Evolutionary conservation across 1,140 invertebrate species (phyloP).

Genomic region (Cyrtorhinus lividipennis): DNA sequence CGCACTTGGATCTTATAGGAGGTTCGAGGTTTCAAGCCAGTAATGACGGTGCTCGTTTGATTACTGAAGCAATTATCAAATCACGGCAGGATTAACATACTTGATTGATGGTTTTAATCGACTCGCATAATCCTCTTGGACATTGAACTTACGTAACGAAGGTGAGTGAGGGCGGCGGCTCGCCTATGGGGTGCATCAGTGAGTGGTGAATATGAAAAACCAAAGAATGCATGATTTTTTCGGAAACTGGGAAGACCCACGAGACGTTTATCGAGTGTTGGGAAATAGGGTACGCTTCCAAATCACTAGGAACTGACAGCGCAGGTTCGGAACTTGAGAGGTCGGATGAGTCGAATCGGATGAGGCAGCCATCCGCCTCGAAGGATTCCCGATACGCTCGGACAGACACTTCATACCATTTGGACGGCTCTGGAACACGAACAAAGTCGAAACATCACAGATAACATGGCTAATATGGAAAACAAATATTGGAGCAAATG

Average conservation of each 20-base stretch:
- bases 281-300: constrained; percentile 36
- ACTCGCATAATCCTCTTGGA: no score
- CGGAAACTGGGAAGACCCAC: constrained; percentile 33
- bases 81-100: no score
- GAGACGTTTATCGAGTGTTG: constrained; percentile 34
- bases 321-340: background rate
- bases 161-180: no score
- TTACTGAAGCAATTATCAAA: no score
- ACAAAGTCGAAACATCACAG: no score
- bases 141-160: no score
- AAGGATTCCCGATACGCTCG: constrained; percentile 24
- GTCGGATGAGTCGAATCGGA: constrained; percentile 25
- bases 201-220: no score
- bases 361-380: constrained; percentile 26
- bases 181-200: no score
- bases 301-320: constrained; percentile 29
- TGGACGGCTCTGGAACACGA: constrained; percentile 29
- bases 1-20: background rate
- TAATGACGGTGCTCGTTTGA: background rate
- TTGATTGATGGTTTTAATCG: no score
- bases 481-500: no score
- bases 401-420: constrained; percentile 33
- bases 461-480: no score
- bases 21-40: background rate
- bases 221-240: no score